A percentile compares a stretch with the other conserved stretches of the same genome.
Evolutionary conservation across 2,113 vertebrate genomes (phyloP).

Genomic region (Heteronetta atricapilla): DNA sequence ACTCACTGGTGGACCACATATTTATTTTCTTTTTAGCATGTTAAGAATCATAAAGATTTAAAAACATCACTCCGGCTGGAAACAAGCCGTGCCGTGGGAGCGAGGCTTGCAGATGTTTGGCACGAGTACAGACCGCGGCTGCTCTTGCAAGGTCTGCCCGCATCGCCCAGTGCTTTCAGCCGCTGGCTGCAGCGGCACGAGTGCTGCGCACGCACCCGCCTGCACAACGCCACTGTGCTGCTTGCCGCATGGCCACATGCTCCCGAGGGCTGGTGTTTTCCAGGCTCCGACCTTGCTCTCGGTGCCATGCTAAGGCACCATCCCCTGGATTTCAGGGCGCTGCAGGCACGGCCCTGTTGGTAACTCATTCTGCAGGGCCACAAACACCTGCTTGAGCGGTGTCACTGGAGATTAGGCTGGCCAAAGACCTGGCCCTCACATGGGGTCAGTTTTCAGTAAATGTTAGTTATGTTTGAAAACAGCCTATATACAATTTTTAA

Average conservation of each 20-base stretch:
- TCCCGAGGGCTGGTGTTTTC: background rate
- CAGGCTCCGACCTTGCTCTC: background rate
- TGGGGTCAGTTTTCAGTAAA: background rate
- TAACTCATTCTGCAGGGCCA: background rate
- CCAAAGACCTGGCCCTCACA: background rate
- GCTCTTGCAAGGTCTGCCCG: background rate
- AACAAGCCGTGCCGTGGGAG: background rate
- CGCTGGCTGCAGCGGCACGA: background rate
- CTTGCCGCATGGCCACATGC: too few relatives aligned
- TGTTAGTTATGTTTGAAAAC: background rate
- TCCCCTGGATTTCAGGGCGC: background rate
- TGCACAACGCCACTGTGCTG: background rate
- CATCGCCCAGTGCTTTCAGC: rapidly evolving
- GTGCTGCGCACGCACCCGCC: rapidly evolving
- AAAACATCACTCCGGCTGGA: background rate
- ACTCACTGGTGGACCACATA: background rate
- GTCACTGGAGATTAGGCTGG: rapidly evolving
- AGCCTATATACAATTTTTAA: background rate
- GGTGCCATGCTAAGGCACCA: background rate
- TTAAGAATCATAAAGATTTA: background rate
- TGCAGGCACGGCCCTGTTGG: background rate
- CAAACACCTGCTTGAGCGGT: background rate
- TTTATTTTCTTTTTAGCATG: background rate
- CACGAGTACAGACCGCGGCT: background rate
- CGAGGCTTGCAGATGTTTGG: background rate